phyloP scores from a whole-genome alignment of 53 echinoderm and acorn worm species.

The Holothuria scabra region DNA sequence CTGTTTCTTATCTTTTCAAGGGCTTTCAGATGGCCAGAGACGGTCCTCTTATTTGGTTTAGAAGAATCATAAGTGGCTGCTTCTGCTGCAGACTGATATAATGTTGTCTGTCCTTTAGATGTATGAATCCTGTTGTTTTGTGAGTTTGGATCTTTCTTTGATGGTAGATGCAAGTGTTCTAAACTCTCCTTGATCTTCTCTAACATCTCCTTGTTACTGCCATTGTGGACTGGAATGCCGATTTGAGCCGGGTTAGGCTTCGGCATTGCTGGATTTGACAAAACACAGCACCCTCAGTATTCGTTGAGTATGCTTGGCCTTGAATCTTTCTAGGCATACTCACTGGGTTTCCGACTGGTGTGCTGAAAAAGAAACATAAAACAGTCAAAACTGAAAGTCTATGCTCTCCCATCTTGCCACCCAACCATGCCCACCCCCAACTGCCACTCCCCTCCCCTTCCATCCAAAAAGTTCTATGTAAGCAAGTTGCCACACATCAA shows the following conservation, averaged over 20 bases:
- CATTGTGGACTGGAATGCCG: constrained; percentile 70
- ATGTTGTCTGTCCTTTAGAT: background rate
- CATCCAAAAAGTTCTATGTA: too few species aligned
- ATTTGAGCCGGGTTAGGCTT: constrained; percentile 51
- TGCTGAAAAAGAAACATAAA: background rate
- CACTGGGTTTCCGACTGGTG: constrained; percentile 20
- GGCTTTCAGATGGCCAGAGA: constrained; percentile 64
- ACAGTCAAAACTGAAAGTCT: background rate
- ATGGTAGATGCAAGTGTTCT: constrained; percentile 68
- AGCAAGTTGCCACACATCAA: too few species aligned
- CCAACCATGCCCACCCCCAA: too few species aligned
- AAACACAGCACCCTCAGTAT: constrained; percentile 24
- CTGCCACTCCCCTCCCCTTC: too few species aligned
- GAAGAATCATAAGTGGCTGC: background rate
- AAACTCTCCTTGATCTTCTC: constrained; percentile 83
- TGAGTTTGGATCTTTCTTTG: background rate
- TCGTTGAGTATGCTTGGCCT: constrained; percentile 18
- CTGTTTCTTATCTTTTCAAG: constrained; percentile 74
- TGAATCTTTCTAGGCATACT: constrained; percentile 29
- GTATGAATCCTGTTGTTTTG: constrained; percentile 23
- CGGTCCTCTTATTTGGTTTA: constrained; percentile 31
- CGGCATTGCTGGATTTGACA: constrained; percentile 41
- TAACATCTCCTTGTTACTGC: constrained; percentile 87
- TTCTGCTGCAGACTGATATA: constrained; percentile 5
- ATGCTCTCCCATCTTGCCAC: too few species aligned